Evolutionary conservation across 2,113 vertebrate species (phyloP), one percentile per base, ranked within the genome.

Genomic region (Marmota monax): DNA sequence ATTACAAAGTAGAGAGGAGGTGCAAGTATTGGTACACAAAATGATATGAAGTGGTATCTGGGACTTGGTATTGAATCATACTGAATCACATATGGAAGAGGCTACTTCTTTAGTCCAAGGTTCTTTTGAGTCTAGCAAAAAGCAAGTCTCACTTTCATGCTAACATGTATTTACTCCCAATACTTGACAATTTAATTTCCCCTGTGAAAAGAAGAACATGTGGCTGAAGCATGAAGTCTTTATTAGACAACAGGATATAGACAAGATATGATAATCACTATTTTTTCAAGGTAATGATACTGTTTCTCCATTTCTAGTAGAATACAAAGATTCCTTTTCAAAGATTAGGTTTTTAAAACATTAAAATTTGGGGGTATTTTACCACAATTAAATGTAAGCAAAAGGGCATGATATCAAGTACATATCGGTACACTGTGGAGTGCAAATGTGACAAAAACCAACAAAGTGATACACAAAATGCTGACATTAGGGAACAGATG

Each of bases 151-250:
- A 76, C 67, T 72, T 25, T 74, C 51, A 34, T 73, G 63, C 77
- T 91, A 58, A 84, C 29, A 82, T 61, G 78, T 45, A 84, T 69
- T 92, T 90, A 94, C 37, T 14, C 37, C 48, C 63, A 65, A 96
- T 27, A 95, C 42, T 4, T 73, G 77, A 69, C 76, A 84, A 70
- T 82, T 95, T 92, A 95, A 90, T 80, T 90, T 92, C 82, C 72
- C 90, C 25, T 73, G 3, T 95, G 88, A 91, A 84, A 34, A 96
- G 51, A 48, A 45, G 53, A 78, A 53, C 80, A 95, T 70, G 82
- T 45, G 69, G 82, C 51, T 95, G 51, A 61, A 61, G 76, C 20
- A 72, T 69, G 23, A 84, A 83, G 63, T 8, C 63, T 92, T 72
- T 93, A 76, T 48, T 77, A 93, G 25, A 74, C 18, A 95, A 91